Evolutionary conservation across 2,113 vertebrate genomes (phyloP).

Genomic region (Solea senegalensis): DNA sequence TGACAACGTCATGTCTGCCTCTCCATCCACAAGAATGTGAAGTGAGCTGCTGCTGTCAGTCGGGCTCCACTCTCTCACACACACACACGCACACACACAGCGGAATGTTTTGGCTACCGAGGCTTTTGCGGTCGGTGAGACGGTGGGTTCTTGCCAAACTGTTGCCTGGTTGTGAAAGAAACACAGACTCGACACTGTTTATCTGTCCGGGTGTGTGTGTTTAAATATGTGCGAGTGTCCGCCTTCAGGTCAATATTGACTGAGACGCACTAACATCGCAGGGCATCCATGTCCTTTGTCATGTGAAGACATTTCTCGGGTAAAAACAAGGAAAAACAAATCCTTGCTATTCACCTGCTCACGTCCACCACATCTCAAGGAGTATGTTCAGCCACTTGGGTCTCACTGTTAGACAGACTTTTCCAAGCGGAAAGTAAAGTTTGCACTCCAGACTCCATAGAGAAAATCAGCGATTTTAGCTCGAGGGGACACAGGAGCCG

Average conservation of each 20-base stretch:
- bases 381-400: too few relatives aligned
- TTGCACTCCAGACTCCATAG: too few relatives aligned
- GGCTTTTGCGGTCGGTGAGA: constrained; percentile 24
- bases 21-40: constrained; percentile 67
- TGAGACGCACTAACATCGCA: constrained; percentile 6
- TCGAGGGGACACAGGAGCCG: too few relatives aligned
- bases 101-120: constrained; percentile 42
- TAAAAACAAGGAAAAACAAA: not conserved
- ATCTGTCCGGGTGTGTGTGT: constrained; percentile 5
- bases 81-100: constrained; percentile 18
- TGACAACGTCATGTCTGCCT: constrained; percentile 69
- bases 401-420: too few relatives aligned
- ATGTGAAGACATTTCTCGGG: not conserved
- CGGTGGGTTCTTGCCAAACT: constrained; percentile 30
- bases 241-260: constrained; percentile 53
- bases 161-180: constrained; percentile 57
- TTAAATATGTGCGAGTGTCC: constrained; percentile 20
- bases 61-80: constrained; percentile 17
- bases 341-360: not conserved
- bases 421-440: too few relatives aligned
- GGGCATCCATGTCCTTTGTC: too few relatives aligned
- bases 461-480: too few relatives aligned
- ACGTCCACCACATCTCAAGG: too few relatives aligned
- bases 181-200: constrained; percentile 16
- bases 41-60: constrained; percentile 19